Conservation (phyloP, 1,140 invertebrate species). For the Acyrthosiphon pisum region DNA sequence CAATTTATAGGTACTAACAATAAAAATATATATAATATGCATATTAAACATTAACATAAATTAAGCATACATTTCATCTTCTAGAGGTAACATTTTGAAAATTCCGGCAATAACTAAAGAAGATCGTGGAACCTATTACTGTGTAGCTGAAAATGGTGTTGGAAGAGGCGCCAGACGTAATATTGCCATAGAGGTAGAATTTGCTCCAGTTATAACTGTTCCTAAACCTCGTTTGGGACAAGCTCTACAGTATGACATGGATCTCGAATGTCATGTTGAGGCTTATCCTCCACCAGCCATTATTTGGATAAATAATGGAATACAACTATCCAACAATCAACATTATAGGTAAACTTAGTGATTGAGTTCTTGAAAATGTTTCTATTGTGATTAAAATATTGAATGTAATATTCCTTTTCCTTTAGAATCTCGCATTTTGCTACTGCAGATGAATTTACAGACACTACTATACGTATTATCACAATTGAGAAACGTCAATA, state of each 20-base stretch:
- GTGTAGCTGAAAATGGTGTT: constrained; percentile 92
- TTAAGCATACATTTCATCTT: constrained; percentile 55
- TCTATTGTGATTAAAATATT: constrained; percentile 27
- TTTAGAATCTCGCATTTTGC: constrained; percentile 84
- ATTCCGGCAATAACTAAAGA: constrained; percentile 82
- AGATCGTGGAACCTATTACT: constrained; percentile 91
- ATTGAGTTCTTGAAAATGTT: constrained; percentile 19
- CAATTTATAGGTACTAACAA: constrained; percentile 70
- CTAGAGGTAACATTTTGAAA: constrained; percentile 84
- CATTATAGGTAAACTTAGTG: constrained; percentile 71
- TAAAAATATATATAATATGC: background rate
- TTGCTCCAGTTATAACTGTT: constrained; percentile 83
- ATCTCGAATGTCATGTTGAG: constrained; percentile 89
- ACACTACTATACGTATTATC: constrained; percentile 86
- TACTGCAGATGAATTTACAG: constrained; percentile 87
- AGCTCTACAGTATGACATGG: constrained; percentile 91
- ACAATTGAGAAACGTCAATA: constrained; percentile 91
- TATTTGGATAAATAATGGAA: constrained; percentile 83
- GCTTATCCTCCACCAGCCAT: constrained; percentile 92
- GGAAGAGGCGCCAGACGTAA: constrained; percentile 84
- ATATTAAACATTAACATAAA: background rate
- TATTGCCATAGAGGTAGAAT: constrained; percentile 89
- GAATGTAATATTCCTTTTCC: constrained; percentile 6
- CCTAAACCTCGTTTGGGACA: constrained; percentile 82
- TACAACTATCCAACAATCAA: constrained; percentile 84